phyloP scores from a whole-genome alignment of 2,113 vertebrate species.

The Ardeotis arabs region DNA sequence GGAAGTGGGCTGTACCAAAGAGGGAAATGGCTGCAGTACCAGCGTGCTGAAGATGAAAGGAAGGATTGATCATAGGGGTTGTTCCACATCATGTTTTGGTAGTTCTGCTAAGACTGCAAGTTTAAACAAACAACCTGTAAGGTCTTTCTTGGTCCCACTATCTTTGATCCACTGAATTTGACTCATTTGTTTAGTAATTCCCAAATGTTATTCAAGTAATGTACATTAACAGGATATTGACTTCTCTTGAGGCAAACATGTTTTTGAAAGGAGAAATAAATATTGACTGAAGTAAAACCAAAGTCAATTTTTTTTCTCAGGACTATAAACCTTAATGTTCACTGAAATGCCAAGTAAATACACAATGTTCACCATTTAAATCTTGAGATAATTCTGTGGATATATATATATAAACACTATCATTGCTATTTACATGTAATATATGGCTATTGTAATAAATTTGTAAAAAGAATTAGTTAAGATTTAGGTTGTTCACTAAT shows the following conservation, averaged over 20 bases:
- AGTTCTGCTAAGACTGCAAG: background rate
- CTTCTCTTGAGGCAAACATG: slow-evolving; percentile 54
- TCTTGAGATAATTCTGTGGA: background rate
- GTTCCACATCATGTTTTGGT: background rate
- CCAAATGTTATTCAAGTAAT: slow-evolving; percentile 47
- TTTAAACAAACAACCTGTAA: background rate
- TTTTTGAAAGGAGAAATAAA: slow-evolving; percentile 58
- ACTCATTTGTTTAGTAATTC: slow-evolving; percentile 56
- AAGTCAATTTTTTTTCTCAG: slow-evolving; percentile 50
- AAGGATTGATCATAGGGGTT: background rate
- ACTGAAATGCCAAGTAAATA: slow-evolving; percentile 44
- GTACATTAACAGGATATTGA: slow-evolving; percentile 62
- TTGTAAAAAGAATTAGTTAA: background rate
- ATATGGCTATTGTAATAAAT: background rate
- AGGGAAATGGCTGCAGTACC: background rate
- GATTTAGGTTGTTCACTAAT: background rate
- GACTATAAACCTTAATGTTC: slow-evolving; percentile 34
- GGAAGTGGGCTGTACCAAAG: background rate
- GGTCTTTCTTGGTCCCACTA: background rate
- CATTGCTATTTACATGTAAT: background rate
- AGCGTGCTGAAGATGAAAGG: background rate
- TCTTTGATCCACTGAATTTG: slow-evolving; percentile 43
- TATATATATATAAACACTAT: background rate
- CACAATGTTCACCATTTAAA: background rate
- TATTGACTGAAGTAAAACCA: slow-evolving; percentile 51